Base-by-base conservation (phyloP, 1,140 invertebrate species). In the Pachyrhynchus sulphureomaculatus region DNA sequence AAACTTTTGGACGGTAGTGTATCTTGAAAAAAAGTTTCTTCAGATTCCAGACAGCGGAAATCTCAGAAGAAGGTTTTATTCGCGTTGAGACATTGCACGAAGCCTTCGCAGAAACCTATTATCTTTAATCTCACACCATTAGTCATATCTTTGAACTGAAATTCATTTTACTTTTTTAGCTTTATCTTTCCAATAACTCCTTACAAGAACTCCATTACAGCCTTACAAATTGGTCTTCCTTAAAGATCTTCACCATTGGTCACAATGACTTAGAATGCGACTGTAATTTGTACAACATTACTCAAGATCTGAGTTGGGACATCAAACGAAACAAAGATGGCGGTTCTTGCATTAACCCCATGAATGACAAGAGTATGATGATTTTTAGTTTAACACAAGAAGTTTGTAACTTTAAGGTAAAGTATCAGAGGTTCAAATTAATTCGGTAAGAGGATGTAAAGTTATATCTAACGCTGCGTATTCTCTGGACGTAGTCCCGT, bases 261-360 rank as follows among this genome's bases (percentile, higher is more conserved):
- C 77, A 79, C 3, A 86, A 86, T 76, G 79, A 77, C 41, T 83
- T 85, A 78, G 72, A 80, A 32, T 87, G 85, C 67, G 81, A 81
- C 64, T 87, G 85, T 68, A 77, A 81, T 54, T 52, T 77, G 12
- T 73, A 72, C 48, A 70, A 74, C 42, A 74, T 76, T 15, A 54
- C 63, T 0, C 36, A 21, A 42, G 53, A 56, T 2, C 53, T 76
- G 32, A 45, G 34, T 10, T 51, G 51, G 18, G 45, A 62, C 6
- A 67, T 75, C 9, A 70, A 57, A 33, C 55, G 54, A 21, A 44
- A 65, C 18, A 52, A 55, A 41, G 52, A 74, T 21, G 66, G 68
- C 2, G 70, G 71, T 3, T 65, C 56, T 18, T 76, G 75, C 42
- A 57, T 61, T 8, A 70, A 73, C 37, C 47, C 44, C 3, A 36